Conservation (phyloP, 2,888 invertebrate genomes). For the Fragum fragum region DNA sequence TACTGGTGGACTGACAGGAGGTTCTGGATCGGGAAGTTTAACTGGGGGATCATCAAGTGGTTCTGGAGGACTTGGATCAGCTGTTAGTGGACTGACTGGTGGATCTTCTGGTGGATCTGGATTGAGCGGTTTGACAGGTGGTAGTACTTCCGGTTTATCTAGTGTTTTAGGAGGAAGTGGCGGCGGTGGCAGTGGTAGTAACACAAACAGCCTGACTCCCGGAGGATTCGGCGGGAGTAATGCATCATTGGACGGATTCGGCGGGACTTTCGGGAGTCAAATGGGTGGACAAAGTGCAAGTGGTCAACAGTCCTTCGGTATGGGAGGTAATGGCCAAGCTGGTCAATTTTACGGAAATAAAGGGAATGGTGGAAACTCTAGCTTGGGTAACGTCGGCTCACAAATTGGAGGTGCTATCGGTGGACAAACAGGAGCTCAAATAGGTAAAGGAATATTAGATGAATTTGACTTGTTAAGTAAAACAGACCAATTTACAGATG, state of each 20-base stretch:
- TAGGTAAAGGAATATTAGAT: slow-evolving; percentile 24
- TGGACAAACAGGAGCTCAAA: slow-evolving; percentile 27
- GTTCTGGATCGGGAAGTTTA: not conserved
- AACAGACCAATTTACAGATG: too few species aligned
- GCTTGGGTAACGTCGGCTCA: slow-evolving; percentile 23
- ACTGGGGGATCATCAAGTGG: slow-evolving; percentile 10
- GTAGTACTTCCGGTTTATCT: not conserved
- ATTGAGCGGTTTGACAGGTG: slow-evolving; percentile 17
- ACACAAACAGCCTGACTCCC: slow-evolving; percentile 28
- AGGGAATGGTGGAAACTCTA: slow-evolving; percentile 20
- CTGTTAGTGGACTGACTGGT: slow-evolving; percentile 23
- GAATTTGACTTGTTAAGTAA: too few species aligned
- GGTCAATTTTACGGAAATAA: slow-evolving; percentile 50
- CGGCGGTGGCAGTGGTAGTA: not conserved
- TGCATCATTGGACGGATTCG: slow-evolving; percentile 45
- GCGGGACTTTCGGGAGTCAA: slow-evolving; percentile 40
- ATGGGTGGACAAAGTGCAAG: slow-evolving; percentile 36
- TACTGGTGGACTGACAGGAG: not conserved
- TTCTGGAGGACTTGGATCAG: not conserved
- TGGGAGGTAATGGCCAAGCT: slow-evolving; percentile 51
- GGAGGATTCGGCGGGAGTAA: slow-evolving; percentile 49
- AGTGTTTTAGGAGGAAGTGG: slow-evolving; percentile 24
- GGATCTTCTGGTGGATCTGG: not conserved
- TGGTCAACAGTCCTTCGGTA: slow-evolving; percentile 46
- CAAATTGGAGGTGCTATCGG: slow-evolving; percentile 39